Evolutionary conservation across 2,888 invertebrate genomes (phyloP).

Genomic region (Eilema depressum): DNA sequence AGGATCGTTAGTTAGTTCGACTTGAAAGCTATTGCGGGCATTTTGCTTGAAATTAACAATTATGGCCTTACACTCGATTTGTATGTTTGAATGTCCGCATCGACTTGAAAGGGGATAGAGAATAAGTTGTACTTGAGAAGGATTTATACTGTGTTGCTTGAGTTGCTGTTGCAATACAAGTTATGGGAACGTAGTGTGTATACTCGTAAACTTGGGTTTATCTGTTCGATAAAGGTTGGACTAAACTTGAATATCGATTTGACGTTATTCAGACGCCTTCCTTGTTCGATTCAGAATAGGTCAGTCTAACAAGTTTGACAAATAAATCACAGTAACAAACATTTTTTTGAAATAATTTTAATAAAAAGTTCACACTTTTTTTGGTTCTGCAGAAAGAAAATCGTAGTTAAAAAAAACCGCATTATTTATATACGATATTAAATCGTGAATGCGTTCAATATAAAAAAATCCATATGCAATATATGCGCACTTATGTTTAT

Average conservation of each 20-base stretch:
- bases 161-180: conserved; percentile 43
- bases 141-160: conserved; percentile 48
- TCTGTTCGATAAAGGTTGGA: conserved; percentile 6
- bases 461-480: no score
- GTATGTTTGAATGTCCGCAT: conserved; percentile 66
- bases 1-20: conserved; percentile 83
- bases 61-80: conserved; percentile 79
- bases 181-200: conserved; percentile 36
- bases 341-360: not conserved
- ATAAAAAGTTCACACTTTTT: no score
- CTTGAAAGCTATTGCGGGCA: conserved; percentile 80
- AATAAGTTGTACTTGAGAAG: conserved; percentile 55
- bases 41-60: conserved; percentile 85
- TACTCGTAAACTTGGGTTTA: conserved; percentile 18
- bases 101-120: conserved; percentile 56
- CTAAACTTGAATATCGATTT: conserved; percentile 4
- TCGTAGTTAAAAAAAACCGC: no score
- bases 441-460: no score
- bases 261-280: not conserved
- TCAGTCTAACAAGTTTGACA: not conserved
- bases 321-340: not conserved
- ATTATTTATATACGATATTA: no score
- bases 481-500: no score
- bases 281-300: not conserved
- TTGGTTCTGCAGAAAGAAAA: no score